These are phyloP conservation scores for Spondyliosoma cantharus DNA, from an alignment of 2,797 vertebrate species.

Conservation along the genomic window DNA sequence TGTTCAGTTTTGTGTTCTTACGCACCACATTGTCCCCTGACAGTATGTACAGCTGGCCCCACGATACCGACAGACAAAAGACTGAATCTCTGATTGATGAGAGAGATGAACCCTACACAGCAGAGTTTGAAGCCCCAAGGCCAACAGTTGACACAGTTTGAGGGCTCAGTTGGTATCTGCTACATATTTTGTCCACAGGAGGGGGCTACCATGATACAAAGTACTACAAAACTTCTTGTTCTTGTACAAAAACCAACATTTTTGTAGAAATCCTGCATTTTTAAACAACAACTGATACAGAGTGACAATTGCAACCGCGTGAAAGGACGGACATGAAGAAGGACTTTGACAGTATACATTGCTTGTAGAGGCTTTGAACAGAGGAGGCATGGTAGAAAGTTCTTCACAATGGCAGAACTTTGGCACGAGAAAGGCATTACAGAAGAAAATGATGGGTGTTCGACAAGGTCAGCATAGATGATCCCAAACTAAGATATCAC, in stretches of 20 bases:
- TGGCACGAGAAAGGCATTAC: conserved; percentile 80
- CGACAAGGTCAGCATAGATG: conserved; percentile 69
- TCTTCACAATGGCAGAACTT: conserved; percentile 80
- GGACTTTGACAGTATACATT: conserved; percentile 66
- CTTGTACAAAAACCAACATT: conserved; percentile 85
- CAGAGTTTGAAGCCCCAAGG: conserved; percentile 70
- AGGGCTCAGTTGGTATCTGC: conserved; percentile 77
- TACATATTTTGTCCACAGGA: conserved; percentile 80
- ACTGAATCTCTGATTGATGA: conserved; percentile 61
- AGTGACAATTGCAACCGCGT: conserved; percentile 68
- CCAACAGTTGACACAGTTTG: conserved; percentile 57
- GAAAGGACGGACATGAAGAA: conserved; percentile 43
- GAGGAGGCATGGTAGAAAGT: conserved; percentile 72
- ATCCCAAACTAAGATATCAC: conserved; percentile 69
- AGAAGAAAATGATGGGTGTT: conserved; percentile 73
- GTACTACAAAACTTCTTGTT: conserved; percentile 86
- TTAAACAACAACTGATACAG: conserved; percentile 77
- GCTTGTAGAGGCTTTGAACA: conserved; percentile 68
- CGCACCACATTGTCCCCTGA: conserved; percentile 63
- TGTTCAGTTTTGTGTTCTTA: too few species aligned
- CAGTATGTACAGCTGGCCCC: conserved; percentile 54
- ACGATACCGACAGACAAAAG: conserved; percentile 57
- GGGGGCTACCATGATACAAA: conserved; percentile 84
- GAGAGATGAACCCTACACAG: conserved; percentile 72
- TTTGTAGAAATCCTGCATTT: conserved; percentile 84